These are phyloP conservation scores for Lepus europaeus DNA, from an alignment of 2,113 vertebrate genomes.

Conservation along the genomic window DNA sequence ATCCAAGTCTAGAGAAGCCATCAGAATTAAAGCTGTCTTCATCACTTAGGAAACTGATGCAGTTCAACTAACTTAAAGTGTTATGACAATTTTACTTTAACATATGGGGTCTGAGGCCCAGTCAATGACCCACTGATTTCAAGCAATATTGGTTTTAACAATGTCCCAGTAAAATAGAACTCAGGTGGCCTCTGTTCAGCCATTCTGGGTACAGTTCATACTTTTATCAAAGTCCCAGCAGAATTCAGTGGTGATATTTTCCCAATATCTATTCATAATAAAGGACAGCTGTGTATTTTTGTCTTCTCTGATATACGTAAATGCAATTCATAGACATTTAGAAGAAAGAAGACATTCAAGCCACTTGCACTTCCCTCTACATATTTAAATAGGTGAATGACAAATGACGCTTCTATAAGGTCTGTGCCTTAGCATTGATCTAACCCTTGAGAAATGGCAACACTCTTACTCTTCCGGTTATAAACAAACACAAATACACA, in stretches of 20 bases:
- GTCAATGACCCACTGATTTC: constrained; percentile 12
- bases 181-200: not conserved
- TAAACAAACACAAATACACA: not conserved
- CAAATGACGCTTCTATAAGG: constrained; percentile 49
- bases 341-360: constrained; percentile 37
- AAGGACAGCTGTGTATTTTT: not conserved
- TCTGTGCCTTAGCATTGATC: not conserved
- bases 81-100: constrained; percentile 20
- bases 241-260: not conserved
- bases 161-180: constrained; percentile 10
- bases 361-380: constrained; percentile 14
- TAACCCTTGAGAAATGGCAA: constrained; percentile 13
- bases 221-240: constrained; percentile 42
- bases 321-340: constrained; percentile 37
- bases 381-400: constrained; percentile 30
- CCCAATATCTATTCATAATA: constrained; percentile 13
- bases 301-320: constrained; percentile 41
- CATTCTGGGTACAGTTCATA: not conserved
- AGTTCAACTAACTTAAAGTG: constrained; percentile 44
- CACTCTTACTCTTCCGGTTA: constrained; percentile 37
- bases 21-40: constrained; percentile 35
- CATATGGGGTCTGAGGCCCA: not conserved
- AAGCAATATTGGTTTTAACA: constrained; percentile 43
- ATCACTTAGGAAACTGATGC: constrained; percentile 1
- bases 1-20: not conserved